A percentile compares a stretch with the other conserved stretches of the same genome.
Evolutionary conservation across 2,888 invertebrate genomes (phyloP).

Genomic region (Diachrysia chrysitis): DNA sequence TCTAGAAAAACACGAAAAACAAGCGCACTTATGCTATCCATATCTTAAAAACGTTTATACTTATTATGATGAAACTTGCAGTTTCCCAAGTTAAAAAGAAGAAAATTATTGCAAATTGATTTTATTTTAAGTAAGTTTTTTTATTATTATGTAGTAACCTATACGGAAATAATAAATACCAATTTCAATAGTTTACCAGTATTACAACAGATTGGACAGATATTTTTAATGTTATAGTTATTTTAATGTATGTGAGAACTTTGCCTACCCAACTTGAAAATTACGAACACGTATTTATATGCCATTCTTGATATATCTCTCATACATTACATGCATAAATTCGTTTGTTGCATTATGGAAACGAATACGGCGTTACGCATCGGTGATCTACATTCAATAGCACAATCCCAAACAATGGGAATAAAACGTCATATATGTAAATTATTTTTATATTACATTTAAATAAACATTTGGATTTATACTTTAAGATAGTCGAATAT

Average conservation of each 20-base stretch:
- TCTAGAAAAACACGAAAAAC: neutral
- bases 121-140: no score
- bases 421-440: constrained; percentile 31
- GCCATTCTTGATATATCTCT: neutral
- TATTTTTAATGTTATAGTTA: no score
- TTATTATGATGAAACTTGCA: no score
- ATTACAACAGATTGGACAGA: no score
- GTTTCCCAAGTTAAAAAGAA: no score
- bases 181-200: no score
- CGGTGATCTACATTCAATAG: constrained; percentile 22
- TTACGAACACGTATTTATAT: neutral
- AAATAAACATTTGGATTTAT: constrained; percentile 21
- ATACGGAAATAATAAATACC: no score
- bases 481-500: constrained; percentile 11
- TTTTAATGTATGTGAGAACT: neutral
- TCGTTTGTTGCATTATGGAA: constrained; percentile 16
- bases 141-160: no score
- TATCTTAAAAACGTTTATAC: no score
- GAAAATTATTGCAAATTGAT: no score
- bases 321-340: constrained; percentile 12
- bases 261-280: constrained; percentile 17
- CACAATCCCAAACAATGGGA: constrained; percentile 25
- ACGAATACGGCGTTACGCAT: constrained; percentile 35
- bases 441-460: constrained; percentile 35
- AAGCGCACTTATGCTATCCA: no score